A percentile compares a stretch with the other conserved stretches of the same genome.
phyloP scores from a whole-genome alignment of 2,113 vertebrate genomes.

The Chamaea fasciata region DNA sequence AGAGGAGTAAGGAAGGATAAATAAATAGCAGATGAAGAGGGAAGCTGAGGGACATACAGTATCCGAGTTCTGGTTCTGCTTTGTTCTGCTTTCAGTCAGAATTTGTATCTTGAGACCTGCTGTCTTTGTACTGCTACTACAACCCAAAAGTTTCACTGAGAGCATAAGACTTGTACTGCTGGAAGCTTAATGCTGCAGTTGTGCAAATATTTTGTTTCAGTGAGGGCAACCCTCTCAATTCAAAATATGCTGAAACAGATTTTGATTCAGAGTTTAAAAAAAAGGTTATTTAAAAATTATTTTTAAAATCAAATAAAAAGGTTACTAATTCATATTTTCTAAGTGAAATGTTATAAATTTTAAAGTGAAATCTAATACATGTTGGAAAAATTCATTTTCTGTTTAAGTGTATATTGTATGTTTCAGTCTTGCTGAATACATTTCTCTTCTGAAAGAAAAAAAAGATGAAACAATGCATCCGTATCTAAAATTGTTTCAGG shows the following conservation, averaged over 20 bases:
- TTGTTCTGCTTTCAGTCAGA: not conserved
- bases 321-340: not conserved
- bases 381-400: not conserved
- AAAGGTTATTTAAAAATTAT: not conserved
- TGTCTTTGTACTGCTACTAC: not conserved
- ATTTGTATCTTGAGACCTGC: not conserved
- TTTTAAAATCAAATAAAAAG: not conserved
- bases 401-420: fast-evolving
- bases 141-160: not conserved
- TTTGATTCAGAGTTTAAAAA: not conserved
- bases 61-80: not conserved
- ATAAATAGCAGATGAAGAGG: not conserved
- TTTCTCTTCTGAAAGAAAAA: not conserved
- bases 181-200: not conserved
- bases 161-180: not conserved
- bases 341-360: not conserved
- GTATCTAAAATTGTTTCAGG: not conserved
- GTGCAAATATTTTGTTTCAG: not conserved
- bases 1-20: not conserved
- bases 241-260: not conserved
- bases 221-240: not conserved
- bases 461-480: not conserved
- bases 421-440: not conserved
- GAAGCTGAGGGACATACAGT: not conserved
- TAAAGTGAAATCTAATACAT: not conserved